Evolutionary conservation across 2,113 vertebrate genomes (phyloP), one percentile per base, ranked within the genome.

Genomic region (Psittacara wagleri): DNA sequence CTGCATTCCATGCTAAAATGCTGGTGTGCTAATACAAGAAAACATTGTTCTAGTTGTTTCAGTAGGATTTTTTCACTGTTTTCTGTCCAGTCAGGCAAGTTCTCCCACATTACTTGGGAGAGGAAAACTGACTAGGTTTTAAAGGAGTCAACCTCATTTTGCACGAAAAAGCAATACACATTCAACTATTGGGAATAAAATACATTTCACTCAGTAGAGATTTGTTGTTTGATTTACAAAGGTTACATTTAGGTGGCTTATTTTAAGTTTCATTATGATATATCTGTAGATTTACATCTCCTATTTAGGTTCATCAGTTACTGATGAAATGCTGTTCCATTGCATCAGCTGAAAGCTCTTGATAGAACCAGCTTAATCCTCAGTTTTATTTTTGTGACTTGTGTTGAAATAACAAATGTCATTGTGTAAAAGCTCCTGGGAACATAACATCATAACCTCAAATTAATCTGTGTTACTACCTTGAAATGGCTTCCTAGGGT

Each of bases 1-100:
- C 82, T 94, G 86, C 97, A 97, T 98, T 98, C 97, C 96, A 94
- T 48, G 39, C 83, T 88, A 73, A 90, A 88, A 76, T 91, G 94
- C 87, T 95, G 61, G 64, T 83, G 88, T 78, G 62, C 76, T 64
- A 81, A 75, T 83, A 98, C 97, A 98, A 98, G 97, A 92, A 25
- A 9, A 37, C 9, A 95, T 98, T 98, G 97, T 98, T 96, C 63
- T 39, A 51, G 87, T 83, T 94, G 85, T 73, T 96, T 86, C 88
- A 97, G 97, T 97, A 95, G 94, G 93, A 80, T 93, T 94, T 97
- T 97, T 82, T 69, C 85, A 80, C 81, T 90, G 70, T 96, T 93
- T 96, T 97, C 90, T 95, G 95, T 90, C 66, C 68, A 92, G 91
- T 91, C 68, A 92, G 83, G 90, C 92, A 88, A 94, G 93, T 95